These are phyloP conservation scores for Drymonia ruficornis DNA, from an alignment of 2,888 invertebrate species.

Conservation along the genomic window DNA sequence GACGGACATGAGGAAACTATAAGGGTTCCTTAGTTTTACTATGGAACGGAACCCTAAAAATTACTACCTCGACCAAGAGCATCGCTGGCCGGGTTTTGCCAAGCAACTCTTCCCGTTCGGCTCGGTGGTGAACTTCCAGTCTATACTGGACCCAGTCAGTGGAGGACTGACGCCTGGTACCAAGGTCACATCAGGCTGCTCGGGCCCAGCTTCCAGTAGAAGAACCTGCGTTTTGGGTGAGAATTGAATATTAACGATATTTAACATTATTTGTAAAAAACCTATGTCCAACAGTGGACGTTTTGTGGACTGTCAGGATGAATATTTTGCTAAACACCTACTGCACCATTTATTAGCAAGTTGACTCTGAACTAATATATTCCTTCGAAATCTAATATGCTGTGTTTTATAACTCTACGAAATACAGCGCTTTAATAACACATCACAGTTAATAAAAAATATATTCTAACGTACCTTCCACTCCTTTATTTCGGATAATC, in stretches of 20 bases:
- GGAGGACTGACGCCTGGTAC: slow-evolving; percentile 85
- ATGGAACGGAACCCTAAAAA: no score
- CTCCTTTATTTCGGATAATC: slow-evolving; percentile 50
- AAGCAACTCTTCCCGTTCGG: slow-evolving; percentile 85
- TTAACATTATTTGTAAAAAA: no score
- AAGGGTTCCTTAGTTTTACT: no score
- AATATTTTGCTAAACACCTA: no score
- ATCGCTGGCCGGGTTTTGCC: slow-evolving; percentile 77
- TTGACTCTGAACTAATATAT: slow-evolving; percentile 13
- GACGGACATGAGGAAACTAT: no score
- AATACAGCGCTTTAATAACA: no score
- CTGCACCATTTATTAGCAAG: slow-evolving; percentile 17
- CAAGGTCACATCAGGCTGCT: slow-evolving; percentile 86
- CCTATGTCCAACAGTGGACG: no score
- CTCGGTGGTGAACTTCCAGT: slow-evolving; percentile 87
- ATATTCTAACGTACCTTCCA: slow-evolving; percentile 53
- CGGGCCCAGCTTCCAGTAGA: slow-evolving; percentile 86
- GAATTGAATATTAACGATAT: no score
- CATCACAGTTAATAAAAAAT: no score
- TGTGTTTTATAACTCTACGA: no score
- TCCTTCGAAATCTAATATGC: no score
- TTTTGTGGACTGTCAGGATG: no score
- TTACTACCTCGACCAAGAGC: slow-evolving; percentile 77
- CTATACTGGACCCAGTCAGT: slow-evolving; percentile 85
- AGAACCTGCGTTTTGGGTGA: slow-evolving; percentile 72